phyloP scores from a whole-genome alignment of 2,113 vertebrate genomes.

The Cathartes aura region DNA sequence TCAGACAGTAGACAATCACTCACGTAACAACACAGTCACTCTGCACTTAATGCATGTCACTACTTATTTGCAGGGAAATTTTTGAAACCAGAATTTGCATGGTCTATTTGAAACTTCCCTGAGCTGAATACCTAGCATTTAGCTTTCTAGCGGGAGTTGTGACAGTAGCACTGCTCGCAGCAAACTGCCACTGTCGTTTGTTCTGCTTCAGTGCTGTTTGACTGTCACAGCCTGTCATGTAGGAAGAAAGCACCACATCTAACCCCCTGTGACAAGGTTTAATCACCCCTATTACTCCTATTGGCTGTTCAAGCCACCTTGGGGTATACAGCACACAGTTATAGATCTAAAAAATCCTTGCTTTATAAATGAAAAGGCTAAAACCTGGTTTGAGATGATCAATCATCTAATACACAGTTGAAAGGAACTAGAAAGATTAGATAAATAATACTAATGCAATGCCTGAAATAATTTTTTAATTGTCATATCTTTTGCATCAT shows the following conservation, averaged over 20 bases:
- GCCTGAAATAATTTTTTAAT: not conserved
- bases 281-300: slow-evolving; percentile 75
- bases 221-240: slow-evolving; percentile 79
- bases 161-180: slow-evolving; percentile 72
- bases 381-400: not conserved
- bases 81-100: slow-evolving; percentile 28
- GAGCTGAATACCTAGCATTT: slow-evolving; percentile 54
- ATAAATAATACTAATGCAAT: not conserved
- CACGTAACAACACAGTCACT: not conserved
- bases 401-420: not conserved
- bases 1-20: not conserved
- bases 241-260: slow-evolving; percentile 68
- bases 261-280: slow-evolving; percentile 76
- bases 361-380: not conserved
- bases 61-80: not conserved
- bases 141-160: slow-evolving; percentile 63
- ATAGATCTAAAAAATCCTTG: not conserved
- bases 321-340: slow-evolving; percentile 10
- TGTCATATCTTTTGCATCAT: not conserved
- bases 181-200: slow-evolving; percentile 75
- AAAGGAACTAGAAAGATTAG: not conserved
- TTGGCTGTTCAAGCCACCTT: slow-evolving; percentile 66
- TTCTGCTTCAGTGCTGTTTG: slow-evolving; percentile 78
- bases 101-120: slow-evolving; percentile 46
- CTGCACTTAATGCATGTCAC: slow-evolving; percentile 22